These are phyloP conservation scores for Ascidia mentula DNA, from an alignment of 23 tunicate genomes.

Conservation along the genomic window DNA sequence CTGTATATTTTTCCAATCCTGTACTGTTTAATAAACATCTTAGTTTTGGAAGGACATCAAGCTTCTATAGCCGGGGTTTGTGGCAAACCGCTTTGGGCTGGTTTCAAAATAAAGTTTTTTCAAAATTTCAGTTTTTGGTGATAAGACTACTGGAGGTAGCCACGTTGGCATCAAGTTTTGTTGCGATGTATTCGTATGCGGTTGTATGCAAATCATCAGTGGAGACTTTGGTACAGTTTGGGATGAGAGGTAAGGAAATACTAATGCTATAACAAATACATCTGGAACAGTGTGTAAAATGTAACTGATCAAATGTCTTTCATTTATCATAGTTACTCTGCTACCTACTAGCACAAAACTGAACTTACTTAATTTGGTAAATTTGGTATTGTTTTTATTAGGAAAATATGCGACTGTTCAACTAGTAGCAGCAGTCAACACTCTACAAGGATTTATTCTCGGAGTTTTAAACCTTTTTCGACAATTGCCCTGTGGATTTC, in stretches of 20 bases:
- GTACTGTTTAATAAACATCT: conserved; percentile 4
- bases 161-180: conserved; percentile 5
- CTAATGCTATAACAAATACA: no score
- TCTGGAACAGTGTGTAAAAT: no score
- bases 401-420: conserved; percentile 37
- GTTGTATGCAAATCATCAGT: conserved; percentile 1
- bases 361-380: no score
- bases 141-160: background rate
- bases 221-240: background rate
- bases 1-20: background rate
- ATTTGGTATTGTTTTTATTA: no score
- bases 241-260: background rate
- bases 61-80: background rate
- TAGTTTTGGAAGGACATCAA: conserved; percentile 7
- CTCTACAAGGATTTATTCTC: conserved; percentile 49
- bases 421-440: conserved; percentile 46
- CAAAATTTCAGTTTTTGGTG: background rate
- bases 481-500: conserved; percentile 61
- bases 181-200: conserved; percentile 12
- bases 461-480: conserved; percentile 12
- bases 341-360: no score
- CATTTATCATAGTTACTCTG: no score
- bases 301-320: no score
- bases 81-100: no score
- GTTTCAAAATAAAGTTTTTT: no score